These are phyloP conservation scores for Malthinus flaveolus DNA, from an alignment of 2,888 invertebrate genomes.

Conservation along the genomic window DNA sequence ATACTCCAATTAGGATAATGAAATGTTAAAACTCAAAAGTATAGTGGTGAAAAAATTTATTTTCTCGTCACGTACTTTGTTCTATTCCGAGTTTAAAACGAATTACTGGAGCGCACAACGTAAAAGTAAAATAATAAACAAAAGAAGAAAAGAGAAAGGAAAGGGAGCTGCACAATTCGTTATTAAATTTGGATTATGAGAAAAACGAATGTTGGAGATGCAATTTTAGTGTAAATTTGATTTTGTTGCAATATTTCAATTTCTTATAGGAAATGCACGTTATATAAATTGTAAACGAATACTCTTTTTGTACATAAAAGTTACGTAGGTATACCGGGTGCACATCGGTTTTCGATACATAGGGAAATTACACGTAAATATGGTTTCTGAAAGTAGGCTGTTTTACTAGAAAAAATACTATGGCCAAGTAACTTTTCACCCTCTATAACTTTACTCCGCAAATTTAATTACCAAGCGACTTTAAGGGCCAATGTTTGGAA, in stretches of 20 bases:
- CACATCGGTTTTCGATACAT: too few species aligned
- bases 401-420: too few species aligned
- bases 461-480: too few species aligned
- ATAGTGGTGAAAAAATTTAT: constrained; percentile 14
- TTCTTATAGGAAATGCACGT: neutral
- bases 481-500: too few species aligned
- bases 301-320: too few species aligned
- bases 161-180: constrained; percentile 18
- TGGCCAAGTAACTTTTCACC: too few species aligned
- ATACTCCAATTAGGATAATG: constrained; percentile 23
- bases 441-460: too few species aligned
- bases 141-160: too few species aligned
- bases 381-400: too few species aligned
- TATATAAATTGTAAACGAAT: neutral
- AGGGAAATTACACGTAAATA: too few species aligned
- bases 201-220: constrained; percentile 18
- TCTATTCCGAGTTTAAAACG: constrained; percentile 21
- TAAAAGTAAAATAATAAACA: constrained; percentile 6
- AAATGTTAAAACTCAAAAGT: constrained; percentile 11
- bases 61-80: constrained; percentile 25
- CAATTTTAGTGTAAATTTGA: constrained; percentile 13
- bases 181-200: constrained; percentile 27
- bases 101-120: constrained; percentile 16
- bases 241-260: constrained; percentile 11
- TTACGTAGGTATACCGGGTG: too few species aligned